These are phyloP conservation scores for Gyrodactylus bullatarudis DNA, from an alignment of 1,140 invertebrate genomes.

Conservation along the genomic window DNA sequence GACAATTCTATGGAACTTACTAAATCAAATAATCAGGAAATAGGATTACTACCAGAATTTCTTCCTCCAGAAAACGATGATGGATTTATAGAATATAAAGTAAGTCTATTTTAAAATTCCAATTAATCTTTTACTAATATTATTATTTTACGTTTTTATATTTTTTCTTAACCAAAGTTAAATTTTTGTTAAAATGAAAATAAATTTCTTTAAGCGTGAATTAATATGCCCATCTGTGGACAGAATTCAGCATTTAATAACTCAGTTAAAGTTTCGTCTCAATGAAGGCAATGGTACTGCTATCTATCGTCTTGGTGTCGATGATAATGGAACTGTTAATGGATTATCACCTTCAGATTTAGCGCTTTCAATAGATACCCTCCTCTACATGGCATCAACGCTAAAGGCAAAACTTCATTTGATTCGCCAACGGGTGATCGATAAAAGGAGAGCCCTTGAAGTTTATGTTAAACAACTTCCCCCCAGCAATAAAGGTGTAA, in stretches of 20 bases:
- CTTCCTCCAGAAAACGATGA: neutral
- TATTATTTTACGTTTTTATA: neutral
- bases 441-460: constrained; percentile 31
- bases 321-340: constrained; percentile 50
- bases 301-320: constrained; percentile 76
- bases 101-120: neutral
- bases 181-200: neutral
- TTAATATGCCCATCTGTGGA: constrained; percentile 15
- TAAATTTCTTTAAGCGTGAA: constrained; percentile 10
- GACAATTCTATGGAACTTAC: neutral
- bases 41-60: neutral
- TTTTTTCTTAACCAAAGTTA: neutral
- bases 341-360: constrained; percentile 44
- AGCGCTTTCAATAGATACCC: constrained; percentile 39
- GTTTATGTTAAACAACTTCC: constrained; percentile 55
- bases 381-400: constrained; percentile 33
- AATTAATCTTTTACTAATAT: neutral
- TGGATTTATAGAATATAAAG: neutral
- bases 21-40: neutral
- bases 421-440: constrained; percentile 9
- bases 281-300: constrained; percentile 38
- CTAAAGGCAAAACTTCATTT: neutral
- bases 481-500: constrained; percentile 21
- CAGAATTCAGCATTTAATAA: constrained; percentile 23
- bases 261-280: constrained; percentile 25